A percentile compares a stretch with the other conserved stretches of the same genome.
Evolutionary conservation across 2,797 vertebrate species (phyloP).

Genomic region (Erethizon dorsatum): DNA sequence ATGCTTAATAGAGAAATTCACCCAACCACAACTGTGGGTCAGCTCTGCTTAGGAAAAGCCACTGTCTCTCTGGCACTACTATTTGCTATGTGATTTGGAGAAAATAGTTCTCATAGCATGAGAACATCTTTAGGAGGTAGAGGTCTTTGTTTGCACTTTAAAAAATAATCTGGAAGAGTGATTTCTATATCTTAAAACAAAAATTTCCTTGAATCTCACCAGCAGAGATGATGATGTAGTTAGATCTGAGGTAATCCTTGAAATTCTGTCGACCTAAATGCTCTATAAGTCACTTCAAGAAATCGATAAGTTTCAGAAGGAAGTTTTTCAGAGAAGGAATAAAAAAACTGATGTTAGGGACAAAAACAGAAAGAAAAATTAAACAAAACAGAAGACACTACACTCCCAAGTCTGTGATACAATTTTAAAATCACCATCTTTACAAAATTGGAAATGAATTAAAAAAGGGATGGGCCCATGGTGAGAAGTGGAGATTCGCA

Average conservation of each 20-base stretch:
- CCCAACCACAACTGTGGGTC: no score
- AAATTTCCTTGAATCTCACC: neutral
- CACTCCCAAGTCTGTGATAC: neutral
- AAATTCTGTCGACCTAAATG: neutral
- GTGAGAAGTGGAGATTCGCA: neutral
- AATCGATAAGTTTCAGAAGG: neutral
- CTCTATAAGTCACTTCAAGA: neutral
- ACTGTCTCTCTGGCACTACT: neutral
- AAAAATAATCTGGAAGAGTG: neutral
- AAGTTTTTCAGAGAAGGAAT: neutral
- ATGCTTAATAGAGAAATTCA: neutral
- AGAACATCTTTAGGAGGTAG: neutral
- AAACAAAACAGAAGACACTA: neutral
- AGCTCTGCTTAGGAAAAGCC: neutral
- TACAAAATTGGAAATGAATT: neutral
- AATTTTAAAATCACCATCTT: neutral
- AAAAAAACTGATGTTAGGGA: neutral
- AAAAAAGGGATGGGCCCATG: neutral
- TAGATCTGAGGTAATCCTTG: neutral
- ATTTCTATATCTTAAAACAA: neutral
- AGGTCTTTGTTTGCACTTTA: neutral
- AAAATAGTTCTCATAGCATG: neutral
- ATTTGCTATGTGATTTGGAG: neutral
- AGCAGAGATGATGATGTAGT: neutral
- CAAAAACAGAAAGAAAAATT: neutral